Evolutionary conservation across 2,888 invertebrate genomes (phyloP).

Genomic region (Encarsia formosa): DNA sequence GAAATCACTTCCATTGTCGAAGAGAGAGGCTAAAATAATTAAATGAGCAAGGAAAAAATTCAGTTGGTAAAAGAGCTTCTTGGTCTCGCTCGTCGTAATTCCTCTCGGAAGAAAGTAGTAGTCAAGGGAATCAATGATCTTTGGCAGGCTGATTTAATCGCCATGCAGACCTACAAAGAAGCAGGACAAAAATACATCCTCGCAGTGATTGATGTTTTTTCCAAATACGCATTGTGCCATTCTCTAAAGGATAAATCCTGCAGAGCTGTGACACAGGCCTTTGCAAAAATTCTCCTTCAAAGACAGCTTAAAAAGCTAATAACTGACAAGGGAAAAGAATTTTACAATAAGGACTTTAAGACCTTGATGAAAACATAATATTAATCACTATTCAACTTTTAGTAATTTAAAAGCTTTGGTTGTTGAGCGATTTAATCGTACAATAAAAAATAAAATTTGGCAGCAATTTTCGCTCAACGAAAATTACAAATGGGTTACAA

Average conservation of each 20-base stretch:
- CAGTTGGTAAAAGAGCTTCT: too few species aligned
- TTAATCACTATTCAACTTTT: not conserved
- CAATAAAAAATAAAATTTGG: not conserved
- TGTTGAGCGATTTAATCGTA: too few species aligned
- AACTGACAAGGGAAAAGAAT: not conserved
- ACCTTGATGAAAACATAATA: not conserved
- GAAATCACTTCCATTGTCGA: too few species aligned
- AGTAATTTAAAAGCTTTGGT: not conserved
- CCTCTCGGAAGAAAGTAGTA: not conserved
- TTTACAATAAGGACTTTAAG: not conserved
- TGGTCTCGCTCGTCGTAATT: too few species aligned
- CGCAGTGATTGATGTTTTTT: not conserved
- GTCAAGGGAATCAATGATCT: not conserved
- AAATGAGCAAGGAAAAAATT: too few species aligned
- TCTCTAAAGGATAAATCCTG: not conserved
- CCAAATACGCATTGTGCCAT: not conserved
- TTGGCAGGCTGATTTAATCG: not conserved
- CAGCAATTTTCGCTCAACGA: not conserved
- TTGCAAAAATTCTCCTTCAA: not conserved
- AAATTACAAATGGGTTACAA: not conserved
- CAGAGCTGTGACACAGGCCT: not conserved
- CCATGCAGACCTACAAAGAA: too few species aligned
- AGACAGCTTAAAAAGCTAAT: not conserved
- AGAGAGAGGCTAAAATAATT: too few species aligned
- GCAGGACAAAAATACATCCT: not conserved